phyloP scores from a whole-genome alignment of 2,113 vertebrate species.

The Stercorarius parasiticus region DNA sequence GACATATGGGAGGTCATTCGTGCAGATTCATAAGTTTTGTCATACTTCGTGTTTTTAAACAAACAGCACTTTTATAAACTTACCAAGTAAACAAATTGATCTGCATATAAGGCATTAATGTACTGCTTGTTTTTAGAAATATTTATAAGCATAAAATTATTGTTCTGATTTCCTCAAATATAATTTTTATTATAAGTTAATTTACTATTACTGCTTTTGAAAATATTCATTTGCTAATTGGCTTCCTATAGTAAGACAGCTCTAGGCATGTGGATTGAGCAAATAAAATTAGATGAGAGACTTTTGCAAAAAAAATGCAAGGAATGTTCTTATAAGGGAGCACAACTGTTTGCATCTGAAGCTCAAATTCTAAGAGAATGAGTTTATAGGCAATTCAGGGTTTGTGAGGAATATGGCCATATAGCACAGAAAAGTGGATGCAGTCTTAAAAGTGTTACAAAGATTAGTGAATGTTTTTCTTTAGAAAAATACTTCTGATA shows the following conservation, averaged over 20 bases:
- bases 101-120: neutral
- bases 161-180: neutral
- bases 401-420: neutral
- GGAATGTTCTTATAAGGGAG: neutral
- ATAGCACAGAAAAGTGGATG: neutral
- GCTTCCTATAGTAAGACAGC: neutral
- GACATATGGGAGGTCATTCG: neutral
- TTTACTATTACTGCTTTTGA: neutral
- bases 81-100: neutral
- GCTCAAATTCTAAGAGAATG: neutral
- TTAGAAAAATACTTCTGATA: neutral
- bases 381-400: neutral
- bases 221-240: neutral
- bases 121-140: neutral
- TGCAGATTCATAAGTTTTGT: neutral
- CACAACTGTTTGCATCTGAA: neutral
- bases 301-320: neutral
- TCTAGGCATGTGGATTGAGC: neutral
- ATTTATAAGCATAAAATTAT: neutral
- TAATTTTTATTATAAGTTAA: neutral
- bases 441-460: neutral
- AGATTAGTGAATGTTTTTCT: neutral
- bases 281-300: neutral
- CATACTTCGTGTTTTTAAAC: neutral
- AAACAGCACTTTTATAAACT: neutral